Percentiles rank a stretch among this genome's conserved stretches.
Conservation (phyloP, 2,113 vertebrate species). For the Gallinago paraguaiae region DNA sequence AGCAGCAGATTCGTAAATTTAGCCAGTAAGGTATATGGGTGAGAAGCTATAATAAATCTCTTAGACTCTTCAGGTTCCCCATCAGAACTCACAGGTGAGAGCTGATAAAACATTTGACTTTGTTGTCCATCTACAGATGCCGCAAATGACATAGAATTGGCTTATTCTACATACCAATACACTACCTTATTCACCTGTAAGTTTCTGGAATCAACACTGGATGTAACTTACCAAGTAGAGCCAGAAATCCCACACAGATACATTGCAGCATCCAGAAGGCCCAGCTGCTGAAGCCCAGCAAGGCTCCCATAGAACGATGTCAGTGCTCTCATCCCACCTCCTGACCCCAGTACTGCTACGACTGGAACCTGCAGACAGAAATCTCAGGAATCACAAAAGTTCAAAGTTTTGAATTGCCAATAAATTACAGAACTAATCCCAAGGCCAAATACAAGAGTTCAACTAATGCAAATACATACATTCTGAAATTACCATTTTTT, state of each 20-base stretch:
- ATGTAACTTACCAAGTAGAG: slow-evolving; percentile 85
- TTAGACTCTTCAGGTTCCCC: neutral
- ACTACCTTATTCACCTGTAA: neutral
- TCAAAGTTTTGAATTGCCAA: neutral
- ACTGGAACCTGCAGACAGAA: slow-evolving; percentile 78
- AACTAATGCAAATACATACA: neutral
- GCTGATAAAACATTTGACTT: neutral
- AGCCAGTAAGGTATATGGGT: neutral
- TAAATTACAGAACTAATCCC: neutral
- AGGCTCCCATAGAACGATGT: slow-evolving; percentile 82
- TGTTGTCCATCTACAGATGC: neutral
- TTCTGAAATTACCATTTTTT: neutral
- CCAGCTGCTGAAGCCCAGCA: slow-evolving; percentile 81
- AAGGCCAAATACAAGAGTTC: neutral
- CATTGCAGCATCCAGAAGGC: slow-evolving; percentile 76
- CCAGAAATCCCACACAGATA: slow-evolving; percentile 87
- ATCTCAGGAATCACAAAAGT: neutral
- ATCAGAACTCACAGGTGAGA: neutral
- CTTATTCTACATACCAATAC: neutral
- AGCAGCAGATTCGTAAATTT: neutral
- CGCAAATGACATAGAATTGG: neutral
- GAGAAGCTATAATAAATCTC: neutral
- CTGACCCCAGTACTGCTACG: slow-evolving; percentile 82
- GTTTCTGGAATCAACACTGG: neutral
- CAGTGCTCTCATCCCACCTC: slow-evolving; percentile 86